A percentile compares a stretch with the other conserved stretches of the same genome.
Evolutionary conservation across 2,797 vertebrate species (phyloP).

Genomic region (Onychomys leucogaster): DNA sequence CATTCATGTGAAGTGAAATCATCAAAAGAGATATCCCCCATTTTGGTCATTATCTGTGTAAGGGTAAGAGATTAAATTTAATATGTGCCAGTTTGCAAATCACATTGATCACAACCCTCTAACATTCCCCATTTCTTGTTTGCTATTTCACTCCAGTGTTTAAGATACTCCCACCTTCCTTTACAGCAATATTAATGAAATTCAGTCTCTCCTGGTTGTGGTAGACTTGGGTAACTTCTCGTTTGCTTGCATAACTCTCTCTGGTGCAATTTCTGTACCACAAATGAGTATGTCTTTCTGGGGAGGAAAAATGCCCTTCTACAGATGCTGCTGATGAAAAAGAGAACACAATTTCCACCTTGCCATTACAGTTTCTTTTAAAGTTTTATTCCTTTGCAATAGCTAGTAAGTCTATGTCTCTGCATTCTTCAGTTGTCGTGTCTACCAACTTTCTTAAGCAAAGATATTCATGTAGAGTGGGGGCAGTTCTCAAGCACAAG

Average conservation of each 20-base stretch:
- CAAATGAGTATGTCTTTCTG: not conserved
- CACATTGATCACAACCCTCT: not conserved
- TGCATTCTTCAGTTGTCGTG: not conserved
- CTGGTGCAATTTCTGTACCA: not conserved
- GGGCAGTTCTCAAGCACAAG: not conserved
- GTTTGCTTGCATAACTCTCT: not conserved
- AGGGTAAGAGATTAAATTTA: not conserved
- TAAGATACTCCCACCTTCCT: not conserved
- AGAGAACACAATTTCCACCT: not conserved
- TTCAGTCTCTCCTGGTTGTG: not conserved
- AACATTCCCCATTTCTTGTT: not conserved
- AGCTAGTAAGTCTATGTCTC: not conserved
- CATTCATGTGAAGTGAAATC: not conserved
- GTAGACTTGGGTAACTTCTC: not conserved
- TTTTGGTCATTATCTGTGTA: not conserved
- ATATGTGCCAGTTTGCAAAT: not conserved
- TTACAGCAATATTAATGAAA: not conserved
- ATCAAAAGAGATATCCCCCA: not conserved
- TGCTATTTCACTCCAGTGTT: not conserved
- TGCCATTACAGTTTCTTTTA: not conserved
- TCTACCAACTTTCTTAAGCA: not conserved
- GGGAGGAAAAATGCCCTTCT: not conserved
- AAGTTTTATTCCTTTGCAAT: not conserved
- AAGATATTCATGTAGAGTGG: not conserved
- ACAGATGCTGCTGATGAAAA: not conserved